phyloP scores from a whole-genome alignment of 1,140 invertebrate species.

The Neotoxoptera formosana region DNA sequence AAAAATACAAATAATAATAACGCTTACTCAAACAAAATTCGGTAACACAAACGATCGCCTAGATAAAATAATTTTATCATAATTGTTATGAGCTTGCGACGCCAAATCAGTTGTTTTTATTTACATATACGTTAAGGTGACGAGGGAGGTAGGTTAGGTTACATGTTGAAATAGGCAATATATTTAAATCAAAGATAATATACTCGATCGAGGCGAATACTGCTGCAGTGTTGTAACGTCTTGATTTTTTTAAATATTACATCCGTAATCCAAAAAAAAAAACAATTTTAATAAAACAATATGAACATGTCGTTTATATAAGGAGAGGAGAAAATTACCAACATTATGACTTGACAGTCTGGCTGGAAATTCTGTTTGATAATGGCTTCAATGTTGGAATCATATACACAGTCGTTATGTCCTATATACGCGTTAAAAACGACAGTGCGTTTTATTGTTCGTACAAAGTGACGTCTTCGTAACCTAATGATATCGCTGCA shows the following conservation, averaged over 20 bases:
- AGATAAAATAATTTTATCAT: slow-evolving; percentile 10
- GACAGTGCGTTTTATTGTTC: not conserved
- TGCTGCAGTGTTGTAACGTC: not conserved
- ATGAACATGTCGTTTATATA: not conserved
- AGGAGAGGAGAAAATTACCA: not conserved
- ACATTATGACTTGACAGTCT: not conserved
- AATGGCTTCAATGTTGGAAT: not conserved
- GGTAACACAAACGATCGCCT: not conserved
- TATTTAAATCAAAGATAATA: not conserved
- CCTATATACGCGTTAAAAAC: not conserved
- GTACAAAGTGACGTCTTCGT: not conserved
- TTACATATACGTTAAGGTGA: not conserved
- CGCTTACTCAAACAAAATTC: not conserved
- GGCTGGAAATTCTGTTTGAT: not conserved
- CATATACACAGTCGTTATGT: not conserved
- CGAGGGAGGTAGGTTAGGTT: not conserved
- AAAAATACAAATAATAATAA: not conserved
- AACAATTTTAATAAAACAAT: not conserved
- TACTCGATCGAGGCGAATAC: not conserved
- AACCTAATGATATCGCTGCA: not conserved
- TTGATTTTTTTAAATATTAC: not conserved
- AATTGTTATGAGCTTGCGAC: not conserved
- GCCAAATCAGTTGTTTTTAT: not conserved
- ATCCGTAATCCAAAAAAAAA: not conserved
- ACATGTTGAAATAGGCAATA: not conserved